Percentiles rank a stretch among this genome's conserved stretches.
Evolutionary conservation across 2,797 vertebrate species (phyloP).

Genomic region (Brachyalestes nurse): DNA sequence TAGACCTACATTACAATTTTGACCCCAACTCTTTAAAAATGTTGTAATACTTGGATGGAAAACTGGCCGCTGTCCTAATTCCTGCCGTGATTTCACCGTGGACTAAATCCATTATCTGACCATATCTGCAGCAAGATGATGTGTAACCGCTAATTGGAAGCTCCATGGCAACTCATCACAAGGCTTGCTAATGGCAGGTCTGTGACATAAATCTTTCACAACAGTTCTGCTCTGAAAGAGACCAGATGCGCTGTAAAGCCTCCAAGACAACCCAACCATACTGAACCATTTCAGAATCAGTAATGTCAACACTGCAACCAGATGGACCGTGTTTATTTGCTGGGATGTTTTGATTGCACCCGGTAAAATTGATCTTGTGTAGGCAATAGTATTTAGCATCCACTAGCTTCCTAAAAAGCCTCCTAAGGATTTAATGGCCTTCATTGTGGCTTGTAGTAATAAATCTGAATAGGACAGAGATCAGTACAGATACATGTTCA

Average conservation of each 20-base stretch:
- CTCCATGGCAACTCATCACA: constrained; percentile 65
- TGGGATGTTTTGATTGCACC: constrained; percentile 69
- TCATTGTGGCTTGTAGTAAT: neutral
- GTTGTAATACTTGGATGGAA: constrained; percentile 56
- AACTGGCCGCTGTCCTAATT: constrained; percentile 45
- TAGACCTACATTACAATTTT: constrained; percentile 48
- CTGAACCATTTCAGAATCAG: constrained; percentile 68
- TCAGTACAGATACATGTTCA: constrained; percentile 15
- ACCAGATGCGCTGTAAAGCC: constrained; percentile 69
- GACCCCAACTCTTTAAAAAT: constrained; percentile 48
- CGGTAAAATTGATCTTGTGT: constrained; percentile 68
- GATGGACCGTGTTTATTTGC: constrained; percentile 72
- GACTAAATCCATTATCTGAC: constrained; percentile 55
- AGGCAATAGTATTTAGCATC: constrained; percentile 53
- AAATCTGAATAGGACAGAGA: constrained; percentile 22
- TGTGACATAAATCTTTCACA: constrained; percentile 68
- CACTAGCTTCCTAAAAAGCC: constrained; percentile 39
- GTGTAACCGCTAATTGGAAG: constrained; percentile 67
- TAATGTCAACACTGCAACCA: constrained; percentile 74
- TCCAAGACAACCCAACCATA: constrained; percentile 68
- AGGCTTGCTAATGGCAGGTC: constrained; percentile 63
- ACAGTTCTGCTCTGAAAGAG: constrained; percentile 64
- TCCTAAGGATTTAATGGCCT: constrained; percentile 36
- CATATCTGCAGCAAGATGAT: constrained; percentile 60
- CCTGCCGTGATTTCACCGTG: constrained; percentile 50